Percentiles rank a stretch among this genome's conserved stretches.
Conservation (phyloP, 2,113 vertebrate genomes). For the Megalops atlanticus region DNA sequence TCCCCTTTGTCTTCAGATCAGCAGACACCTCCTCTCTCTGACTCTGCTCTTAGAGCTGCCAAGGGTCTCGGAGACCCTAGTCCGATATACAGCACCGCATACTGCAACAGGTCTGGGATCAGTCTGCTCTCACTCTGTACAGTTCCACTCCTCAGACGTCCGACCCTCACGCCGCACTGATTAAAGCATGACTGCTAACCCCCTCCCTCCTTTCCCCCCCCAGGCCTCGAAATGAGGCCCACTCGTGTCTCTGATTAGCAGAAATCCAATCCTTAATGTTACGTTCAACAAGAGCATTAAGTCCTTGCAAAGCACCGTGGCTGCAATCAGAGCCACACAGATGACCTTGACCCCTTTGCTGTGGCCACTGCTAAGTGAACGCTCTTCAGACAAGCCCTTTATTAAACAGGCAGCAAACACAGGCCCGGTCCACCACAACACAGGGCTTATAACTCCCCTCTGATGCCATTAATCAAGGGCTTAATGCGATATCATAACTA, state of each 20-base stretch:
- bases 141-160: neutral
- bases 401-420: conserved; percentile 39
- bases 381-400: conserved; percentile 29
- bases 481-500: conserved; percentile 30
- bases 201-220: conserved; percentile 3
- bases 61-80: conserved; percentile 31
- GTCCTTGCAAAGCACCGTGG: conserved; percentile 30
- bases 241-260: conserved; percentile 26
- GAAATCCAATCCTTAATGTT: conserved; percentile 35
- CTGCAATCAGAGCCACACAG: conserved; percentile 41
- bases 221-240: conserved; percentile 1
- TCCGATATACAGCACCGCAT: no score
- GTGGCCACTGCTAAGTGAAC: neutral
- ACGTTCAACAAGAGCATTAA: conserved; percentile 32
- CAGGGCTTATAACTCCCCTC: conserved; percentile 17
- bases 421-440: conserved; percentile 16
- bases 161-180: neutral
- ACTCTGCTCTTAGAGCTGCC: conserved; percentile 9
- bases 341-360: conserved; percentile 46
- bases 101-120: neutral
- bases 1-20: no score
- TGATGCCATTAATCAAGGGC: conserved; percentile 29
- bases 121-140: neutral
- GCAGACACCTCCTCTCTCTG: conserved; percentile 25
- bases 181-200: neutral